Percentiles rank a stretch among this genome's conserved stretches.
These are phyloP conservation scores for Acheta domesticus DNA, from an alignment of 2,888 invertebrate species.

Conservation along the genomic window DNA sequence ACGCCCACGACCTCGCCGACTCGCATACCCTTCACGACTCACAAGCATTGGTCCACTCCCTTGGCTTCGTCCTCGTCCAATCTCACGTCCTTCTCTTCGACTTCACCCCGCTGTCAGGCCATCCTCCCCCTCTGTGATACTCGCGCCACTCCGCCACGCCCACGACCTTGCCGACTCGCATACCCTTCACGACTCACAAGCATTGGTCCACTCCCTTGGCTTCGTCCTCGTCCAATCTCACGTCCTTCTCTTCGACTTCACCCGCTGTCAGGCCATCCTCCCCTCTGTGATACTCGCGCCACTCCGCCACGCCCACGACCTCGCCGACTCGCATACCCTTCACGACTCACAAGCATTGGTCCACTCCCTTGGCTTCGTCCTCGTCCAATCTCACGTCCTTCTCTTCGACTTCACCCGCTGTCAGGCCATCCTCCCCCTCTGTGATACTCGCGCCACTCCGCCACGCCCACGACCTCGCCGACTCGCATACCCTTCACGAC, in stretches of 20 bases:
- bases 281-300: too few species aligned
- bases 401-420: too few species aligned
- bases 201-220: neutral
- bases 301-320: neutral
- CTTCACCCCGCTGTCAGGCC: too few species aligned
- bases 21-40: neutral
- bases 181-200: neutral
- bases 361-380: neutral
- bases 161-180: neutral
- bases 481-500: neutral
- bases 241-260: too few species aligned
- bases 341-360: neutral
- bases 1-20: neutral
- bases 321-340: neutral
- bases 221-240: neutral
- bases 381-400: neutral
- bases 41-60: neutral
- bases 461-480: neutral
- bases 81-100: neutral
- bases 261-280: too few species aligned
- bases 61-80: neutral
- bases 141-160: neutral
- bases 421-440: too few species aligned
- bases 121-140: too few species aligned
- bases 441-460: neutral